Base-by-base conservation (phyloP, 2,888 invertebrate species). In the Mimumesa dahlbomi region DNA sequence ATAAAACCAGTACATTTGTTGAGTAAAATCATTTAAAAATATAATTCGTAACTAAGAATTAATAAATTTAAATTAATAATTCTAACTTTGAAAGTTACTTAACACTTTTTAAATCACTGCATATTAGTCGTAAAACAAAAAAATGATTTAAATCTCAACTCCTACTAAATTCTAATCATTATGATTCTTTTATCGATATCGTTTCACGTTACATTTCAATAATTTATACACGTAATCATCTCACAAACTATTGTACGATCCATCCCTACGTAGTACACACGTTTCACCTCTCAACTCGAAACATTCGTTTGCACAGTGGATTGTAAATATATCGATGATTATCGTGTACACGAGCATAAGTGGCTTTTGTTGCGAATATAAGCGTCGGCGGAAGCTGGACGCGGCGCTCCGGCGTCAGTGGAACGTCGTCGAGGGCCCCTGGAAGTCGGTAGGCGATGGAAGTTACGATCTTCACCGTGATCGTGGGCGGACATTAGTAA, bases 401-500 rank as follows among this genome's bases (percentile, higher is more conserved):
- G 36, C 46, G 52, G 50, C 43, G 62, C 53, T 43, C 62, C 62
- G 22, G 56, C 56, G 65, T 65, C 54, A 46, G 71, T 71, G 62
- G 45, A 71, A 71, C 71, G 58, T 62, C 62, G 66, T 54, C 54
- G 58, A 66, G 53, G 21, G 62, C 43, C 62, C 11, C 25, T 58
- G 67, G 52, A 72, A 67, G 46, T 45, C 52, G 52, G 29, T 7
- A 21, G 63, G 52, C 63, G 46, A 48, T 59, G 71, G 67, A 73
- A 73, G 72, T 73, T 73, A 73, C 61, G 64, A 74, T 56, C 49
- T 56, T 42, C 31, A n/a, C 43, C 43, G 16, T 42, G 11, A 45
- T 59, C 57, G 74, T 74, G 73, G 74, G 73, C 73, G 74, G 72
- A 74, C 74, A 65, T 73, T 73, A 73, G 73, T 65, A 73, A 73